A percentile compares a stretch with the other conserved stretches of the same genome.
Evolutionary conservation across 2,113 vertebrate species (phyloP).

Genomic region (Triplophysa siluroides): DNA sequence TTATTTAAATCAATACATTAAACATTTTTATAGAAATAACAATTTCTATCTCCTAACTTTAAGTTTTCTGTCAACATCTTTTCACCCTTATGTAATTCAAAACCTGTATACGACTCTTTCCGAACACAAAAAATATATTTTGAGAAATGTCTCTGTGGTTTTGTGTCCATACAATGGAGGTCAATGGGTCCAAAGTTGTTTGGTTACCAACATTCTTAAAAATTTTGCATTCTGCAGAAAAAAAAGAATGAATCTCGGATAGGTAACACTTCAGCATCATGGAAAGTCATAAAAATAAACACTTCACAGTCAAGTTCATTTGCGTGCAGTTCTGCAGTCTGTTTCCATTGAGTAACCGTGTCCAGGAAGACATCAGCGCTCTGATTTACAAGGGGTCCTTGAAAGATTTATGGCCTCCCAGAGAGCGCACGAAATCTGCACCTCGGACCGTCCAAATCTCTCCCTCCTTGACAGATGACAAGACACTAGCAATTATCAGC

Average conservation of each 20-base stretch:
- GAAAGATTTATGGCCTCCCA: conserved; percentile 72
- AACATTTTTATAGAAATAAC: background rate
- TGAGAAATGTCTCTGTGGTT: no score
- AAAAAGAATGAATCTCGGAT: no score
- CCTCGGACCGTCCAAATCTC: conserved; percentile 72
- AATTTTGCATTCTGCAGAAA: no score
- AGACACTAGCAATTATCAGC: conserved; percentile 80
- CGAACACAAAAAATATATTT: no score
- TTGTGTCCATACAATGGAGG: no score
- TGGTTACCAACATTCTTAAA: no score
- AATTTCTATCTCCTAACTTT: background rate
- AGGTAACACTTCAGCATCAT: no score
- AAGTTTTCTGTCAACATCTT: no score
- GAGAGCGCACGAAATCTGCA: conserved; percentile 69
- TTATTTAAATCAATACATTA: no score
- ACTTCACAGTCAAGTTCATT: background rate
- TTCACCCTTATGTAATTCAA: no score
- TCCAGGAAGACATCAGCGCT: conserved; percentile 39
- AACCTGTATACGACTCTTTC: no score
- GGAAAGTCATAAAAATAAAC: background rate
- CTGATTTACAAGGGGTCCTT: conserved; percentile 72
- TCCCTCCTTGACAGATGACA: conserved; percentile 74
- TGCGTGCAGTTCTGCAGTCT: background rate
- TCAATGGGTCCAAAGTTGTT: no score
- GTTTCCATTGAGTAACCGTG: conserved; percentile 26